Percentiles rank a stretch among this genome's conserved stretches.
These are phyloP conservation scores for Bombylius major DNA, from an alignment of 2,888 invertebrate genomes.

Conservation along the genomic window DNA sequence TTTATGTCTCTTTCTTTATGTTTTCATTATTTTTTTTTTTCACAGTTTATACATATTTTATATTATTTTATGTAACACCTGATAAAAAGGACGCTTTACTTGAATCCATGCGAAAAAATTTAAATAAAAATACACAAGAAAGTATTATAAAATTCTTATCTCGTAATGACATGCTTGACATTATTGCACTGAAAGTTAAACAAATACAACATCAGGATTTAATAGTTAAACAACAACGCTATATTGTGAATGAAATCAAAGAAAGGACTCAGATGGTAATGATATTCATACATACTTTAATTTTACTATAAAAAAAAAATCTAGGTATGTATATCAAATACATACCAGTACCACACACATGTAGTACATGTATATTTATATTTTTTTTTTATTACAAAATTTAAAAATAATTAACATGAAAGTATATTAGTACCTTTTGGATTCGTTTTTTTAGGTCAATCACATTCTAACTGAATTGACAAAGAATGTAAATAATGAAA, in stretches of 20 bases:
- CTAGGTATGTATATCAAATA: too few relatives aligned
- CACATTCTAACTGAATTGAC: too few relatives aligned
- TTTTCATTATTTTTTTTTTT: background rate
- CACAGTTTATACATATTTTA: conserved; percentile 6
- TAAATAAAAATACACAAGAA: background rate
- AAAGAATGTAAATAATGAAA: too few relatives aligned
- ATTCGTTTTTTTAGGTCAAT: too few relatives aligned
- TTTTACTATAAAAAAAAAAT: too few relatives aligned
- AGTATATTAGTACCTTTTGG: too few relatives aligned
- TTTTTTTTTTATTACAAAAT: too few relatives aligned
- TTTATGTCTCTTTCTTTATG: too few relatives aligned
- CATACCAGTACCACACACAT: too few relatives aligned
- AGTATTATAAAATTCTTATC: conserved; percentile 3
- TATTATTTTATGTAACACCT: conserved; percentile 6
- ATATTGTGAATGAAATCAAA: background rate
- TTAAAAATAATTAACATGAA: too few relatives aligned
- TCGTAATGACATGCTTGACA: background rate
- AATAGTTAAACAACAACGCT: background rate
- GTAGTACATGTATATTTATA: too few relatives aligned
- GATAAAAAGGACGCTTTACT: conserved; percentile 1
- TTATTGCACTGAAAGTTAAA: background rate
- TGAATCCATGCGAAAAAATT: background rate
- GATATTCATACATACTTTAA: background rate
- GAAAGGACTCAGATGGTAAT: conserved; percentile 6
- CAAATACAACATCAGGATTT: background rate